A percentile compares a stretch with the other conserved stretches of the same genome.
These are phyloP conservation scores for Sebastes steindachneri DNA, from an alignment of 2,797 vertebrate species.

Conservation along the genomic window DNA sequence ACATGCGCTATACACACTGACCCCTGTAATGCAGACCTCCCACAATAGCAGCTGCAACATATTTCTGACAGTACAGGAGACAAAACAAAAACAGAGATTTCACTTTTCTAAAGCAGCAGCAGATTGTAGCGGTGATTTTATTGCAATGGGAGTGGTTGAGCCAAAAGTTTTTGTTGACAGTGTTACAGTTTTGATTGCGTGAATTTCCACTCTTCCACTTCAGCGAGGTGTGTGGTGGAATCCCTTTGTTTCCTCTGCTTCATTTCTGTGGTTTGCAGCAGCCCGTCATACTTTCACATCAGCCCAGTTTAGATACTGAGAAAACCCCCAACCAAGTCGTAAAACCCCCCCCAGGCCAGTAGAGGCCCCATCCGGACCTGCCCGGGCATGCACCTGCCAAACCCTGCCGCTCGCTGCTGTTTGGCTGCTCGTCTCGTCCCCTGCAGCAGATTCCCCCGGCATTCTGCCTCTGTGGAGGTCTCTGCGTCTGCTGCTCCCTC, in stretches of 20 bases:
- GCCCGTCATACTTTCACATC: slow-evolving; percentile 74
- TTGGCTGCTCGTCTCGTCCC: slow-evolving; percentile 62
- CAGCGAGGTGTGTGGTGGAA: slow-evolving; percentile 71
- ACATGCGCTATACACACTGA: slow-evolving; percentile 51
- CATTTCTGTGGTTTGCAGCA: slow-evolving; percentile 72
- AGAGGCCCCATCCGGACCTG: slow-evolving; percentile 79
- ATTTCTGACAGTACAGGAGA: slow-evolving; percentile 23
- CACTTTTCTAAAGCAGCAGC: neutral
- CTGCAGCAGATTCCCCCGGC: slow-evolving; percentile 81
- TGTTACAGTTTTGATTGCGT: slow-evolving; percentile 28
- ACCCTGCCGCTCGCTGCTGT: slow-evolving; percentile 68
- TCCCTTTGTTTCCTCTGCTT: slow-evolving; percentile 76
- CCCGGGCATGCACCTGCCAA: slow-evolving; percentile 81
- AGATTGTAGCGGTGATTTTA: neutral
- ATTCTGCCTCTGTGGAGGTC: slow-evolving; percentile 75
- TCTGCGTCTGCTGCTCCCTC: slow-evolving; percentile 69
- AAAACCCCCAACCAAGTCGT: slow-evolving; percentile 70
- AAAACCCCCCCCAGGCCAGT: slow-evolving; percentile 57
- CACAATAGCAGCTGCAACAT: slow-evolving; percentile 36
- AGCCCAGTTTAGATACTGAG: slow-evolving; percentile 62
- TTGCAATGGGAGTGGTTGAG: slow-evolving; percentile 18
- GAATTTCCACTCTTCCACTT: slow-evolving; percentile 49
- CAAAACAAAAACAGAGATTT: slow-evolving; percentile 13
- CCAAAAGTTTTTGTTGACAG: slow-evolving; percentile 48
- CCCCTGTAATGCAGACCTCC: slow-evolving; percentile 57